Conservation (phyloP, 2,888 invertebrate species). For the Anagyrus pseudococci region DNA sequence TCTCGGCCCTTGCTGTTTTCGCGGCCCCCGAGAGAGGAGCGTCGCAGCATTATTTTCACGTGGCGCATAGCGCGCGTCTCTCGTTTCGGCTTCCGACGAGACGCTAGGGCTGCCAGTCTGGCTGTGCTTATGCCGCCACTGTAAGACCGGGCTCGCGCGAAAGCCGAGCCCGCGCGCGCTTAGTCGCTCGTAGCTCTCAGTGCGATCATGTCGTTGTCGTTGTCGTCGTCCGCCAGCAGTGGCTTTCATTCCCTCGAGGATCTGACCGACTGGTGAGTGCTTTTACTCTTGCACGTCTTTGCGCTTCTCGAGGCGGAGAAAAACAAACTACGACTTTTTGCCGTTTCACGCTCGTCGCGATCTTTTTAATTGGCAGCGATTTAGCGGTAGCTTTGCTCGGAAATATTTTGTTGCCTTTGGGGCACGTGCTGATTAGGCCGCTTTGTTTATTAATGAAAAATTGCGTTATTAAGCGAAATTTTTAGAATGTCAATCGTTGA, state of each 20-base stretch:
- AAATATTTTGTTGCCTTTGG: not conserved
- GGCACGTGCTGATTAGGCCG: not conserved
- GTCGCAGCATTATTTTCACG: not conserved
- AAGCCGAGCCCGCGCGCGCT: not conserved
- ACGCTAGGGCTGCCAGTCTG: too few relatives aligned
- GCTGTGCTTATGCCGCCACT: too few relatives aligned
- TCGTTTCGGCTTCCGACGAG: not conserved
- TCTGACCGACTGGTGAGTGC: slow-evolving; percentile 43
- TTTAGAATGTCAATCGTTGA: not conserved
- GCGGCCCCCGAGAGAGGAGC: not conserved
- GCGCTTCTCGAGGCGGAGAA: not conserved
- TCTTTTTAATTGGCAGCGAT: too few relatives aligned
- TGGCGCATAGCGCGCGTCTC: not conserved
- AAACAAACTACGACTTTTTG: too few relatives aligned
- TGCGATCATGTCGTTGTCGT: slow-evolving; percentile 44
- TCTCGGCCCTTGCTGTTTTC: too few relatives aligned
- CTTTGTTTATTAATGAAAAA: too few relatives aligned
- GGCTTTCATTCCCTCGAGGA: slow-evolving; percentile 46
- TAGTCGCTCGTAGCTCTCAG: slow-evolving; percentile 22
- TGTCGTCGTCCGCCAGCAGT: slow-evolving; percentile 43
- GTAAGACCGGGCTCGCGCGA: not conserved
- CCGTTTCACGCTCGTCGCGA: not conserved
- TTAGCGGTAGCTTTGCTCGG: not conserved
- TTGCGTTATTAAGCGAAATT: not conserved
- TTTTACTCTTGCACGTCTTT: not conserved